Evolutionary conservation across 2,888 invertebrate genomes (phyloP).

Genomic region (Scotopteryx bipunctaria): DNA sequence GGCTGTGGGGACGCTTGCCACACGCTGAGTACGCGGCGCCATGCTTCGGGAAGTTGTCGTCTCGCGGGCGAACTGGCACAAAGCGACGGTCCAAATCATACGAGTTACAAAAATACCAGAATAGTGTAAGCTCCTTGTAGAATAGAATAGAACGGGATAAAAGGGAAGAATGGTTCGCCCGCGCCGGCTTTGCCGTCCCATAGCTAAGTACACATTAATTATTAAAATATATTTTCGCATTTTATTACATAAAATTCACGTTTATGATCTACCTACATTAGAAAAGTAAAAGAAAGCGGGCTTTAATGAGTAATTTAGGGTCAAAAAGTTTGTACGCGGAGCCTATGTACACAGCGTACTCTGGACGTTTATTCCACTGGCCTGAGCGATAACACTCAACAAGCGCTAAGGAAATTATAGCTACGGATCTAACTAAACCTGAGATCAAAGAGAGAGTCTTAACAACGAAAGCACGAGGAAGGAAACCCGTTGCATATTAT

Average conservation of each 20-base stretch:
- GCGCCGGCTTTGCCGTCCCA: slow-evolving; percentile 80
- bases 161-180: slow-evolving; percentile 55
- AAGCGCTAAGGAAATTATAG: slow-evolving; percentile 43
- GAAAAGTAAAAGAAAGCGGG: slow-evolving; percentile 80
- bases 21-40: slow-evolving; percentile 72
- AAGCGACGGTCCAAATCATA: slow-evolving; percentile 38
- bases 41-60: slow-evolving; percentile 67
- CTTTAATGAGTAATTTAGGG: slow-evolving; percentile 74
- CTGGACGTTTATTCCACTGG: slow-evolving; percentile 79
- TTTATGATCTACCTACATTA: slow-evolving; percentile 81
- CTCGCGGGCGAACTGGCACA: slow-evolving; percentile 70
- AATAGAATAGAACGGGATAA: slow-evolving; percentile 29
- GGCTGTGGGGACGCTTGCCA: slow-evolving; percentile 38
- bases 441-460: slow-evolving; percentile 59
- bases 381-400: slow-evolving; percentile 57
- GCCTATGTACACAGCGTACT: slow-evolving; percentile 81
- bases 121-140: slow-evolving; percentile 32
- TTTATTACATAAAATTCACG: slow-evolving; percentile 84
- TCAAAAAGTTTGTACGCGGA: slow-evolving; percentile 80
- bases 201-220: slow-evolving; percentile 82
- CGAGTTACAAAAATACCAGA: slow-evolving; percentile 28
- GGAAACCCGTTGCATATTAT: slow-evolving; percentile 49
- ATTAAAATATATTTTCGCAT: slow-evolving; percentile 83
- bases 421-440: slow-evolving; percentile 56
- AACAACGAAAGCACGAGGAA: slow-evolving; percentile 36